Evolutionary conservation across 2,113 vertebrate genomes (phyloP).

Genomic region (Apeltes quadracus): DNA sequence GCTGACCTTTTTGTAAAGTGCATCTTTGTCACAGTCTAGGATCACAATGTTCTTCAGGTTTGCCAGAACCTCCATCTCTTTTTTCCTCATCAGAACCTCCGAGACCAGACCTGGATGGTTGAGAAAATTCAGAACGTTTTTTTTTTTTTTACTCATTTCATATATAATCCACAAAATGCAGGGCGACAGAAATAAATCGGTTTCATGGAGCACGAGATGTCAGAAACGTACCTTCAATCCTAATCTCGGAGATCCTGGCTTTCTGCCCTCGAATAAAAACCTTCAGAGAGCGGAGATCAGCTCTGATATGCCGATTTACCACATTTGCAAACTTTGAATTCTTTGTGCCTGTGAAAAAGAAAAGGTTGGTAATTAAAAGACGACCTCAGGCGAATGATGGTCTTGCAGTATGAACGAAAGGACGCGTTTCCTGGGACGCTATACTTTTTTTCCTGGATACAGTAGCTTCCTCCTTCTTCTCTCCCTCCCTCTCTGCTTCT

Average conservation of each 20-base stretch:
- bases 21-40: conserved; percentile 88
- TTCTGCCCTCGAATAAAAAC: conserved; percentile 92
- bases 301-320: conserved; percentile 88
- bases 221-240: conserved; percentile 86
- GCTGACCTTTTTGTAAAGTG: conserved; percentile 90
- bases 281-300: conserved; percentile 90
- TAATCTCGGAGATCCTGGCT: conserved; percentile 90
- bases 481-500: conserved; percentile 74
- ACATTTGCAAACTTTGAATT: conserved; percentile 86
- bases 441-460: conserved; percentile 73
- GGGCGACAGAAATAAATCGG: neutral
- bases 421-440: neutral
- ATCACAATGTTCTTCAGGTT: conserved; percentile 93
- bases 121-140: neutral
- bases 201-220: neutral
- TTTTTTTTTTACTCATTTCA: neutral
- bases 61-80: conserved; percentile 86
- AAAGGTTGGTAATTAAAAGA: neutral
- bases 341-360: conserved; percentile 82
- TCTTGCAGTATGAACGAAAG: neutral
- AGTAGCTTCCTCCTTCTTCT: conserved; percentile 83
- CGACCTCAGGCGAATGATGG: neutral
- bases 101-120: conserved; percentile 87
- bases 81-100: conserved; percentile 88
- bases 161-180: neutral